Evolutionary conservation across 2,797 vertebrate genomes (phyloP), one percentile per base, ranked within the genome.

Genomic region (Streptopelia turtur): DNA sequence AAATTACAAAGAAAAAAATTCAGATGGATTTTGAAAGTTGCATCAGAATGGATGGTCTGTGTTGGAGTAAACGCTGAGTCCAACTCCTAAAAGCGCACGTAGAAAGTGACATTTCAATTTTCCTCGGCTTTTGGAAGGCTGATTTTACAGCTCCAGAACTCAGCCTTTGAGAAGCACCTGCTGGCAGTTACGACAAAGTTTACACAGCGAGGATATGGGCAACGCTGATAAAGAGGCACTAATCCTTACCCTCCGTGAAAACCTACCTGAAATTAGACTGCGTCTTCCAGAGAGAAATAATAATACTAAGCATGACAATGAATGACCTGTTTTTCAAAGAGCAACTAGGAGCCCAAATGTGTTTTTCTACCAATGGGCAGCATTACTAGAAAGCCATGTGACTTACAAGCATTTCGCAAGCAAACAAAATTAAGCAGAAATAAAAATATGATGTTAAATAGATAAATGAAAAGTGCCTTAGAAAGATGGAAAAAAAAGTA

Each of bases 71-170:
- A 94, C 66, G 57, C 83, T 95, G 22, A 72, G 72, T 94, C 89
- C 92, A 72, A 83, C 79, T 96, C 90, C 83, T 83, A 88, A 95
- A 96, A 83, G 60, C 85, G 71, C 49, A 39, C 37, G 90, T 50
- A 93, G 57, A 95, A 89, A 96, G 74, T 94, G 94, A 96, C 92
- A 95, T 96, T 97, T 96, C 89, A 85, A 94, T 96, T 96, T 97
- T 81, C 84, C 64, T 95, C 95, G 86, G 90, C 78, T 95, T 97
- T 95, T 85, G 72, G 84, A 90, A 97, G 85, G 60, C 91, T 95
- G 90, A 84, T 82, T 96, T 92, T 71, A 94, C 57, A 94, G 76
- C 70, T 96, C 69, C 84, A 97, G 92, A 96, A 79, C 41, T 96
- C 93, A 86, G 85, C 25, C 78, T 97, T 94, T 77, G 72, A 92